Base-by-base conservation (phyloP, 2,888 invertebrate species). In the Frankliniella intonsa region DNA sequence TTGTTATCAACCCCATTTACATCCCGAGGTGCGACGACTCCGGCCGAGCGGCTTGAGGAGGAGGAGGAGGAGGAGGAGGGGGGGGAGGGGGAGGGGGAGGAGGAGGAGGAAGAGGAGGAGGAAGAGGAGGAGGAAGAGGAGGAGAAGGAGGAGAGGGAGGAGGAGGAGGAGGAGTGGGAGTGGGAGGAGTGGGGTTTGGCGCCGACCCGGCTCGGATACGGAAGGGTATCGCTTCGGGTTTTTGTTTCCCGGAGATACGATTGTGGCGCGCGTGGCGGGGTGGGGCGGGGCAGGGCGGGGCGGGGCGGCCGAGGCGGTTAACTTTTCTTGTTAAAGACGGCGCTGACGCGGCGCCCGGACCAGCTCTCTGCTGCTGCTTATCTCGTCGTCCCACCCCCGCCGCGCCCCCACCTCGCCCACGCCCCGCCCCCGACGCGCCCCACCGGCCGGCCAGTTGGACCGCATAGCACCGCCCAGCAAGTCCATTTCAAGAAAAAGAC, bases 1-100 rank as follows among this genome's bases (percentile, higher is more conserved):
- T 76, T 76, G 69, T 76, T 76, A 76, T 76, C 69, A 76, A 76
- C 22, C 69, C 69, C 69, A 76, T 76, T 76, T 76, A 76, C 69
- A 69, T 19, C 25, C 69, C 69, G 69, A 76, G 69, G 69, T 76
- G 69, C 22, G 19, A 19, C 62, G 62, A n/a, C 62, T 62, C 62
- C 69, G 69, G 69, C 69, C 7, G 38, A 38, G 38, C 38, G 38
- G 38, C 38, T 38, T 38, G 38, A 38, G 38, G 50, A 81, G 80
- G 19, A 38, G 3, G 51, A 49, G 80, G n/a, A 62, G 65, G 62
- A 80, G 62, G 38, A 80, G 65, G 19, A 55, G 14, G 62, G 50
- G 62, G 55, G 19, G 69, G 50, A 80, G 49, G n/a, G 62, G 50
- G 49, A 62, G 51, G 38, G 25, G n/a, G 65, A 65, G 62, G 62